Evolutionary conservation across 2,797 vertebrate species (phyloP).

Genomic region (Sebastes nivosus): DNA sequence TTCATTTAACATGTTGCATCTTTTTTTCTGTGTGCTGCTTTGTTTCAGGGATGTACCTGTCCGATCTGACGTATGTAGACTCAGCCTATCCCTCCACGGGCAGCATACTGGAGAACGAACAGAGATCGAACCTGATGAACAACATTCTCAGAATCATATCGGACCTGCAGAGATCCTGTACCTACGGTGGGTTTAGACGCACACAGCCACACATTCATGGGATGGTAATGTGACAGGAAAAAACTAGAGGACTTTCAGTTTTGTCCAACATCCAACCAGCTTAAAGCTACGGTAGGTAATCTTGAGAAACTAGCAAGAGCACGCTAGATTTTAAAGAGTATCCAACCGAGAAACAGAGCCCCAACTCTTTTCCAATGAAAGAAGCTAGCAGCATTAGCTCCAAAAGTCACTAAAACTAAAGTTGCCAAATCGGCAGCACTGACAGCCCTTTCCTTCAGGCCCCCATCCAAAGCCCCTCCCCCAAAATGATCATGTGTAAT

Average conservation of each 20-base stretch:
- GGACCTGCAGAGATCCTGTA: slow-evolving; percentile 96
- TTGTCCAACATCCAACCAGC: background rate
- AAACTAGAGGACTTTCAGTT: background rate
- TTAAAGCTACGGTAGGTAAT: background rate
- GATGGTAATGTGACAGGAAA: background rate
- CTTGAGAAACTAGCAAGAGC: too few species aligned
- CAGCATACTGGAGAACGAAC: slow-evolving; percentile 98
- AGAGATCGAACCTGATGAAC: slow-evolving; percentile 98
- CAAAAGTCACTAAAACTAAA: too few species aligned
- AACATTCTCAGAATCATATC: slow-evolving; percentile 99
- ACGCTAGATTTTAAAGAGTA: too few species aligned
- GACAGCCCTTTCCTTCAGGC: too few species aligned
- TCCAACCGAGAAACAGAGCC: too few species aligned
- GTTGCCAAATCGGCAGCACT: too few species aligned
- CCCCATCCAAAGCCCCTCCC: too few species aligned
- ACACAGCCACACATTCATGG: background rate
- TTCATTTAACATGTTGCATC: background rate
- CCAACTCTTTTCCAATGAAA: too few species aligned
- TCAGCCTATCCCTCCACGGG: slow-evolving; percentile 98
- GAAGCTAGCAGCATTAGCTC: too few species aligned
- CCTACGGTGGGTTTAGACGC: slow-evolving; percentile 87
- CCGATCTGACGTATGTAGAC: slow-evolving; percentile 97
- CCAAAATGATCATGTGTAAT: too few species aligned
- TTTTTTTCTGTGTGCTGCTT: slow-evolving; percentile 11
- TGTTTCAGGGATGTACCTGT: slow-evolving; percentile 95